A percentile compares a stretch with the other conserved stretches of the same genome.
Conservation (phyloP, 2,797 vertebrate species). For the Garrulus glandarius region DNA sequence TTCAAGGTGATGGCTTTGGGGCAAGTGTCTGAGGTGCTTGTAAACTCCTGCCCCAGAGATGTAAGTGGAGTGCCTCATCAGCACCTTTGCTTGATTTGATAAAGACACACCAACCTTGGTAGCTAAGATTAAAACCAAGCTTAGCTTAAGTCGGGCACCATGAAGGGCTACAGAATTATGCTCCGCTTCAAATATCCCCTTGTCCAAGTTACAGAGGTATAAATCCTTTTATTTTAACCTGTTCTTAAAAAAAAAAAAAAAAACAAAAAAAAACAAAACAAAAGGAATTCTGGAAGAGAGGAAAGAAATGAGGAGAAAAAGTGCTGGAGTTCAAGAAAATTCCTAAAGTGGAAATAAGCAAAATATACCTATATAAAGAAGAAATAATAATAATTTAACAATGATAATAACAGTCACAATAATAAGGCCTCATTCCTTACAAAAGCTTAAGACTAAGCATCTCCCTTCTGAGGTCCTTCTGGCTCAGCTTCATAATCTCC, state of each 20-base stretch:
- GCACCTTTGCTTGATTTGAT: background rate
- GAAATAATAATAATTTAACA: background rate
- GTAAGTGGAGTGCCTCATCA: background rate
- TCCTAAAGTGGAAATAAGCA: background rate
- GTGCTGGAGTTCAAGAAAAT: background rate
- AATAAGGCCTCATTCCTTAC: background rate
- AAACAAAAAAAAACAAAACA: no score
- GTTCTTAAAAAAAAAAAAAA: background rate
- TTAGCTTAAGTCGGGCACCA: background rate
- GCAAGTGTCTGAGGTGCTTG: background rate
- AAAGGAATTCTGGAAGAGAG: background rate
- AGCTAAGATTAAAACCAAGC: background rate
- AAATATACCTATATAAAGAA: background rate
- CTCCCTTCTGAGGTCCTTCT: accelerated
- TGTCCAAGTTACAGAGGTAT: background rate
- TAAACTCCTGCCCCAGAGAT: background rate
- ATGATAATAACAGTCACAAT: no score
- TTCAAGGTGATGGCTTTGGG: background rate
- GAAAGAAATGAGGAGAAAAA: background rate
- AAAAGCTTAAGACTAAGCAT: background rate
- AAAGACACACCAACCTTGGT: background rate
- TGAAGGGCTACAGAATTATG: background rate
- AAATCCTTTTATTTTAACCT: background rate
- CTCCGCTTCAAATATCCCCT: background rate
- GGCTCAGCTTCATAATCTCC: background rate